phyloP scores from a whole-genome alignment of 2,888 invertebrate species.

The Drosophila kanekoi region DNA sequence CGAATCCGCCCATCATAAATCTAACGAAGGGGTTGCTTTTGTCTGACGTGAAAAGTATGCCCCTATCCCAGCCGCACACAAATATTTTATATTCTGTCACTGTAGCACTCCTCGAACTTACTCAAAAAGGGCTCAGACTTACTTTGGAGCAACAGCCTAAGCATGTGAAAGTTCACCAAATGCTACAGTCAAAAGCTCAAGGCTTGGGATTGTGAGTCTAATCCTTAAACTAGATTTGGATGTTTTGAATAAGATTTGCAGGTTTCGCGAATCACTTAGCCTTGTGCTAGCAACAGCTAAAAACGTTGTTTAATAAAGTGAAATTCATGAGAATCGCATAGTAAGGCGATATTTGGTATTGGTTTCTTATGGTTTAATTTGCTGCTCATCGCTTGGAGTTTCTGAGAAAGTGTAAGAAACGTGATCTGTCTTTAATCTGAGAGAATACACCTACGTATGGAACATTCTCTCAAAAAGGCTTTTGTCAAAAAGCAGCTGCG shows the following conservation, averaged over 20 bases:
- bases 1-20: constrained; percentile 73
- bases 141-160: constrained; percentile 13
- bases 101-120: constrained; percentile 40
- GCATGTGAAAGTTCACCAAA: constrained; percentile 13
- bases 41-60: constrained; percentile 47
- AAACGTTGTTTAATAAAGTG: too few species aligned
- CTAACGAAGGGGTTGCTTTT: constrained; percentile 71
- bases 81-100: constrained; percentile 68
- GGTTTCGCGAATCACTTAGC: too few species aligned
- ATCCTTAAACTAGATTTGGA: not conserved
- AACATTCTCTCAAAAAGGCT: not conserved
- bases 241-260: not conserved
- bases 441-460: too few species aligned
- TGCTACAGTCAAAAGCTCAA: constrained; percentile 6
- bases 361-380: too few species aligned
- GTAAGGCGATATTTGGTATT: too few species aligned
- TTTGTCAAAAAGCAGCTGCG: too few species aligned
- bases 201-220: not conserved
- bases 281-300: too few species aligned
- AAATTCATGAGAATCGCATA: too few species aligned
- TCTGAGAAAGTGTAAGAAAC: too few species aligned
- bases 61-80: constrained; percentile 22
- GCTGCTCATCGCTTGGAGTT: too few species aligned
- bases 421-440: too few species aligned
- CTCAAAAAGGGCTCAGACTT: constrained; percentile 29